Percentiles rank a stretch among this genome's conserved stretches.
These are phyloP conservation scores for Andrena dorsata DNA, from an alignment of 2,888 invertebrate genomes.

Conservation along the genomic window DNA sequence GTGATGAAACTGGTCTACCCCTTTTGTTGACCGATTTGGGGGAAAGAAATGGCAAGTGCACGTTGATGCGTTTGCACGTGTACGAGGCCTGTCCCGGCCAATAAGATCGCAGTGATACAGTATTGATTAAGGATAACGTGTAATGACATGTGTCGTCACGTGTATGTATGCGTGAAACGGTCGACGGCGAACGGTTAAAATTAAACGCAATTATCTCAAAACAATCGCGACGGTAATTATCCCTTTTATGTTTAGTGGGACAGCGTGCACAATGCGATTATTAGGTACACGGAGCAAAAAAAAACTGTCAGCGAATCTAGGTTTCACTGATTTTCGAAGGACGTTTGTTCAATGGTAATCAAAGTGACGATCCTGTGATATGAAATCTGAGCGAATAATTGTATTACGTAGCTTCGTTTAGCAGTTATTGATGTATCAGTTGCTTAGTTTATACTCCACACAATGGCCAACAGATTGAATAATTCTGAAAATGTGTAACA, in stretches of 20 bases:
- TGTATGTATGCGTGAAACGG: slow-evolving; percentile 41
- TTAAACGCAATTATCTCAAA: slow-evolving; percentile 54
- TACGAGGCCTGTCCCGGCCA: neutral
- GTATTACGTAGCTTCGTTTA: neutral
- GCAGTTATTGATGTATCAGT: neutral
- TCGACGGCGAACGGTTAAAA: slow-evolving; percentile 34
- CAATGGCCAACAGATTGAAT: neutral
- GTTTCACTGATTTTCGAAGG: slow-evolving; percentile 1
- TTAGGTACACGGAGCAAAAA: slow-evolving; percentile 13
- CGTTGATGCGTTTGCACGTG: neutral
- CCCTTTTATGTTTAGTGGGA: slow-evolving; percentile 49
- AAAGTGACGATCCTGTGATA: neutral
- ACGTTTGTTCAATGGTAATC: neutral
- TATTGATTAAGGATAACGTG: slow-evolving; percentile 51
- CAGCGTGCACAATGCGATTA: slow-evolving; percentile 47
- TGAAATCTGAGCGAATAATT: neutral
- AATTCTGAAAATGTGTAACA: no score
- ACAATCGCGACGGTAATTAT: slow-evolving; percentile 56
- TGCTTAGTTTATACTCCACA: neutral
- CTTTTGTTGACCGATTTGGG: neutral
- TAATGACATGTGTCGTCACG: slow-evolving; percentile 26
- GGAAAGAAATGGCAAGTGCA: neutral
- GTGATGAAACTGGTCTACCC: neutral
- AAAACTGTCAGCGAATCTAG: neutral
- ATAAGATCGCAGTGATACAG: slow-evolving; percentile 35